Evolutionary conservation across 2,113 vertebrate genomes (phyloP).

Genomic region (Cacatua alba): DNA sequence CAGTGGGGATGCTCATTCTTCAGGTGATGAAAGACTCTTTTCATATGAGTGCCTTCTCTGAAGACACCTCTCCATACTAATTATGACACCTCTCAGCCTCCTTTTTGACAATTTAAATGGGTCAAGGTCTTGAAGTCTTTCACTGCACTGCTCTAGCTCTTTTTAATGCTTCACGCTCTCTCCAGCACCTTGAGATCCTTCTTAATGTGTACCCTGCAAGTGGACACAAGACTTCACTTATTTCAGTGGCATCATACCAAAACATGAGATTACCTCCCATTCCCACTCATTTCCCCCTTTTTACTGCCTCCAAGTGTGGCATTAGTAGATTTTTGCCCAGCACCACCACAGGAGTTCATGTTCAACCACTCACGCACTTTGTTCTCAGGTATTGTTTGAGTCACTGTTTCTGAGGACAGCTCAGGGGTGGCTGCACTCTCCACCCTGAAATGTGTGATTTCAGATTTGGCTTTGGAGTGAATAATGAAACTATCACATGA

Average conservation of each 20-base stretch:
- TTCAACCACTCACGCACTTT: not conserved
- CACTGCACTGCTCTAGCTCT: not conserved
- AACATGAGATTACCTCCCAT: not conserved
- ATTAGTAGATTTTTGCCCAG: not conserved
- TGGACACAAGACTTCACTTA: not conserved
- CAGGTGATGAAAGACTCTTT: not conserved
- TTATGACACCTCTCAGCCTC: not conserved
- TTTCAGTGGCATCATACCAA: not conserved
- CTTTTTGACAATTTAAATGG: not conserved
- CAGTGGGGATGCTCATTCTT: not conserved
- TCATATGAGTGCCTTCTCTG: not conserved
- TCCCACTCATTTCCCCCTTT: not conserved
- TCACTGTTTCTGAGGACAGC: not conserved
- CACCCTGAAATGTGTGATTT: not conserved
- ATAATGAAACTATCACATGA: not conserved
- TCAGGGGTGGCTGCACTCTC: not conserved
- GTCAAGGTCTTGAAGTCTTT: not conserved
- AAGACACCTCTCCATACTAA: not conserved
- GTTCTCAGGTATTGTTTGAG: not conserved
- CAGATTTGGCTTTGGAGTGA: not conserved
- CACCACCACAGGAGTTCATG: not conserved
- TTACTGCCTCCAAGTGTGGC: not conserved
- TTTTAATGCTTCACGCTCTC: not conserved
- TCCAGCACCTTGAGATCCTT: not conserved
- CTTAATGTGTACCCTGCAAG: not conserved